Evolutionary conservation across 2,797 vertebrate species (phyloP), one percentile per base, ranked within the genome.

Genomic region (Acanthurus lineatus): DNA sequence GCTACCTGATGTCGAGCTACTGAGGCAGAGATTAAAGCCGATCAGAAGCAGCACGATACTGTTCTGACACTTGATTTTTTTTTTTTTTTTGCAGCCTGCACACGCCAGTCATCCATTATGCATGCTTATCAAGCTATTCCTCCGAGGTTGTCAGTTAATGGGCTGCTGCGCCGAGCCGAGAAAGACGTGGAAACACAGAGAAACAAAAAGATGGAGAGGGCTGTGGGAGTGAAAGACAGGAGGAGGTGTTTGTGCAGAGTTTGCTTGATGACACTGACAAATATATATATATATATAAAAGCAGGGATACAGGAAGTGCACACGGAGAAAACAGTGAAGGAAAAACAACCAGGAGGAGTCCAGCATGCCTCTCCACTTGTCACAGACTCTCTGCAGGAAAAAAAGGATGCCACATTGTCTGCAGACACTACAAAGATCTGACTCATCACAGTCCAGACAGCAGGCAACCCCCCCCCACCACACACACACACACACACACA

Each of bases 91-190:
- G 82, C 87, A 87, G 86, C 69, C 76, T 82, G 76, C 87, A 86
- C 87, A 86, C 87, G 25, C 25, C 80, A 77, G 77, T 91, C 92
- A 95, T 96, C 84, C 87, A 95, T 96, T 94, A 96, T 96, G 92
- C 84, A 96, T 94, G 89, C 86, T 90, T 88, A 91, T 93, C 91
- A 93, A 94, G 88, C 82, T 79, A 85, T 87, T 86, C 92, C 93
- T 94, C 85, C 70, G 91, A 93, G 91, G 87, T 64, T 89, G 81
- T 76, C 53, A 28, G 76, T 88, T 94, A 95, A 95, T 95, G 94
- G 94, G 86, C 88, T 88, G 83, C 86, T 59, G 73, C 60, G 58
- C 73, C 64, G 78, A 86, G 68, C 62, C 9, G 20, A 83, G 86
- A 88, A 61, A 68, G 76, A 62, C 65, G 54, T 59, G 74, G 74